A percentile compares a stretch with the other conserved stretches of the same genome.
These are phyloP conservation scores for Sarcophaga peregrina DNA, from an alignment of 1,140 invertebrate species.

Conservation along the genomic window DNA sequence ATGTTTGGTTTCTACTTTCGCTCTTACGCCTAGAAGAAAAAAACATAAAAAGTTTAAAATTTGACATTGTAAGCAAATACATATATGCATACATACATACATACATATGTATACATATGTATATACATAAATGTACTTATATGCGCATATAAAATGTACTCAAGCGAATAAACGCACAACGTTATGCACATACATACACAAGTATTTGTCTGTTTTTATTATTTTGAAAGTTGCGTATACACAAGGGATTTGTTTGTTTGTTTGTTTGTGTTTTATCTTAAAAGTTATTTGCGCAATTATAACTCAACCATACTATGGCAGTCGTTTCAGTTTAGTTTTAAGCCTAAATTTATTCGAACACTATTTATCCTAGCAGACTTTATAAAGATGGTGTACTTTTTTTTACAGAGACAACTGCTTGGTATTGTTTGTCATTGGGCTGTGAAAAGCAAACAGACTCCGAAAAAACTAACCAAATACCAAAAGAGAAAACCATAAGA, in stretches of 20 bases:
- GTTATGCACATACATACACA: neutral
- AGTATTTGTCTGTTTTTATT: neutral
- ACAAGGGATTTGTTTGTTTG: slow-evolving; percentile 31
- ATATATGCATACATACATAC: neutral
- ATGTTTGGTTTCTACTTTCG: too few species aligned
- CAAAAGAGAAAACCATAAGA: too few species aligned
- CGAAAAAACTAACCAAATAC: too few species aligned
- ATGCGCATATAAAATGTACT: neutral
- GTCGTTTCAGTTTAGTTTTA: neutral
- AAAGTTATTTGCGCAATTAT: slow-evolving; percentile 38
- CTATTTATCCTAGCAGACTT: neutral
- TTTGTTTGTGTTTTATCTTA: slow-evolving; percentile 31
- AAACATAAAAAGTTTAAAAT: too few species aligned
- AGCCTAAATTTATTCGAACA: neutral
- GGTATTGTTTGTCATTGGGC: neutral
- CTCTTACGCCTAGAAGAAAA: too few species aligned
- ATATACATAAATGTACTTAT: neutral
- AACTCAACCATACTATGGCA: neutral
- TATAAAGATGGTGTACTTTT: neutral
- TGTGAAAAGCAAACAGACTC: neutral
- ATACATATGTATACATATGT: slow-evolving; percentile 25
- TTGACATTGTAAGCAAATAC: too few species aligned
- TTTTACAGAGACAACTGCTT: neutral
- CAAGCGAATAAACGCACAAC: too few species aligned
- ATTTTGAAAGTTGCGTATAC: neutral